Evolutionary conservation across 2,888 invertebrate species (phyloP).

Genomic region (Embidobia sp.): DNA sequence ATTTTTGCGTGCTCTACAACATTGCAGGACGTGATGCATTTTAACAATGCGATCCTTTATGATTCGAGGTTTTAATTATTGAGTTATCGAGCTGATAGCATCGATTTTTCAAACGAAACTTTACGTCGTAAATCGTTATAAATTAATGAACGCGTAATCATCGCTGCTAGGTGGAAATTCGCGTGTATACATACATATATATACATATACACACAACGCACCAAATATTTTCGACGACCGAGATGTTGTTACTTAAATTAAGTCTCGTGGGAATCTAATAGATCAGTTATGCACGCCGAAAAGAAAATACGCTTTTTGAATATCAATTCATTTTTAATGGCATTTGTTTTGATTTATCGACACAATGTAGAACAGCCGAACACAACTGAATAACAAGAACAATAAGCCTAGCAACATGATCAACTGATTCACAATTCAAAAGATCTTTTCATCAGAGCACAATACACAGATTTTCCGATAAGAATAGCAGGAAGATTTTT

Average conservation of each 20-base stretch:
- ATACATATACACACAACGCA: too few species aligned
- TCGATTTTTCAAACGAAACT: slow-evolving; percentile 31
- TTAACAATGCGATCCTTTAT: slow-evolving; percentile 33
- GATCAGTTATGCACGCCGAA: too few species aligned
- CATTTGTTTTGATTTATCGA: slow-evolving; percentile 7
- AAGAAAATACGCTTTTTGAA: not conserved
- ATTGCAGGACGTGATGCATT: slow-evolving; percentile 41
- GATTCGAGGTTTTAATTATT: slow-evolving; percentile 50
- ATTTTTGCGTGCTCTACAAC: slow-evolving; percentile 36
- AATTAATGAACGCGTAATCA: slow-evolving; percentile 21
- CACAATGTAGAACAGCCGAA: not conserved
- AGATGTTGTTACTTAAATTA: too few species aligned
- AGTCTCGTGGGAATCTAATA: too few species aligned
- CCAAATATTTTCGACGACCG: too few species aligned
- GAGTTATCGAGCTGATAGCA: slow-evolving; percentile 43
- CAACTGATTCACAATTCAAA: slow-evolving; percentile 22
- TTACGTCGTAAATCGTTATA: slow-evolving; percentile 35
- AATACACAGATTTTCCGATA: slow-evolving; percentile 28
- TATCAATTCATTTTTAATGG: not conserved
- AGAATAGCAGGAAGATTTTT: slow-evolving; percentile 25
- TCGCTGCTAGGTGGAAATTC: not conserved
- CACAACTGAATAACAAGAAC: slow-evolving; percentile 21
- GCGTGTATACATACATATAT: not conserved
- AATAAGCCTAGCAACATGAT: slow-evolving; percentile 16
- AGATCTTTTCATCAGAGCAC: slow-evolving; percentile 28